Conservation (phyloP, 1,140 invertebrate species). For the Drosophila lowei region DNA sequence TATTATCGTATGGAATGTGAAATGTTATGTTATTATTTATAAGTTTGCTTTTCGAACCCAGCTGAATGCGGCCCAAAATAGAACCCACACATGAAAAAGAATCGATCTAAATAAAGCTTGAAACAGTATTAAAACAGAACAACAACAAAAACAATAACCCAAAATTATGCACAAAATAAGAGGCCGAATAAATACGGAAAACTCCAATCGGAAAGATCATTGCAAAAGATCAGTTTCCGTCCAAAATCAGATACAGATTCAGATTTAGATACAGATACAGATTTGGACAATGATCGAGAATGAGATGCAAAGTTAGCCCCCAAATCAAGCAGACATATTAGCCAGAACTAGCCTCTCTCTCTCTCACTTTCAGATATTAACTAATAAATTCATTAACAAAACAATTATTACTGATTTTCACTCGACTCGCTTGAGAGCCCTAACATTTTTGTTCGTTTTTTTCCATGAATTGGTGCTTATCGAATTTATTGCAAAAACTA, state of each 20-base stretch:
- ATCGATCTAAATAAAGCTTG: conserved; percentile 65
- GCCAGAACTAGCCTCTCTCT: too few species aligned
- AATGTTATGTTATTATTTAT: conserved; percentile 81
- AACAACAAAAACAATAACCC: conserved; percentile 24
- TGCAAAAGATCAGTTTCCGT: conserved; percentile 14
- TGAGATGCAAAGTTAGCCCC: too few species aligned
- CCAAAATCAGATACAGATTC: too few species aligned
- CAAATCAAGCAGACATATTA: too few species aligned
- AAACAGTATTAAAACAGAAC: conserved; percentile 60
- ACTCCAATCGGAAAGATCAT: neutral
- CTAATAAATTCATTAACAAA: neutral
- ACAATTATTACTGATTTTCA: conserved; percentile 7
- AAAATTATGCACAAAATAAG: conserved; percentile 8
- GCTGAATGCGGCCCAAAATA: conserved; percentile 51
- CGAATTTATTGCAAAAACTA: conserved; percentile 74
- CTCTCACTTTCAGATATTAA: too few species aligned
- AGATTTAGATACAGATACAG: too few species aligned
- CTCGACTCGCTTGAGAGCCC: conserved; percentile 22
- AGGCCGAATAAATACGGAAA: too few species aligned
- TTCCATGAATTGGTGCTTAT: conserved; percentile 79
- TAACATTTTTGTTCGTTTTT: conserved; percentile 26
- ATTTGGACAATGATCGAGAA: too few species aligned
- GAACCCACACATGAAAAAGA: conserved; percentile 48
- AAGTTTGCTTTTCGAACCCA: conserved; percentile 58
- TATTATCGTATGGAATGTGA: conserved; percentile 58